Base-by-base conservation (phyloP, 1,140 invertebrate species). In the Theocolax elegans region DNA sequence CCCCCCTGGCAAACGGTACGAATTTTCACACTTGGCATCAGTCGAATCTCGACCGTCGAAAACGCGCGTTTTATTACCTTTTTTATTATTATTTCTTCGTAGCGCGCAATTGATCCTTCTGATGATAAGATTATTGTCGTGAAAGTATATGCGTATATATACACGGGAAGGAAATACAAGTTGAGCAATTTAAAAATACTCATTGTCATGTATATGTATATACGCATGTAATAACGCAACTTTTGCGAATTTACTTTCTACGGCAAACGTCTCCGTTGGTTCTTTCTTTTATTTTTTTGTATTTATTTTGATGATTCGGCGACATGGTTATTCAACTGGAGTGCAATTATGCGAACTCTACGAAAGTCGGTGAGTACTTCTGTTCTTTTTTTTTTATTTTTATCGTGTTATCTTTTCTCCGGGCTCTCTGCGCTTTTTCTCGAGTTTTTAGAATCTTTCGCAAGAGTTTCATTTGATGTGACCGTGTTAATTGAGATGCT, bases 271-370 rank as follows among this genome's bases (percentile, higher is more conserved):
- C 3, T 51, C 12, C 7, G 7, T 51, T 51, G 27, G 12, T 19
- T 8, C 35, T 23, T 46, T 62, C 2, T n/a, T 31, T 35, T 54
- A 15, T 40, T 58, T 19, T 15, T 44, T 25, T 12, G 8, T n/a
- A 27, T 29, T 6, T 53, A 4, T 42, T 60, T 60, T 46, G 40
- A 29, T 29, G 40, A 60, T 46, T 4, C 25, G 23, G 13, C 21
- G 17, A 40, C 25, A 67, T 46, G 53, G 35, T 66, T 44, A 54
- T 66, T 21, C 51, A 56, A 44, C 51, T 66, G 63, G 19, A 56
- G 0, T 56, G 51, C 25, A 67, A 67, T 67, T 56, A 58, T 54
- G 25, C 29, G 19, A 35, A 15, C 17, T n/a, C 15, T 38, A 35
- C 25, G 64, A 46, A 31, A 67, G 23, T 29, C 27, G 51, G 49